Evolutionary conservation across 2,113 vertebrate genomes (phyloP).

Genomic region (Ictidomys tridecemlineatus): DNA sequence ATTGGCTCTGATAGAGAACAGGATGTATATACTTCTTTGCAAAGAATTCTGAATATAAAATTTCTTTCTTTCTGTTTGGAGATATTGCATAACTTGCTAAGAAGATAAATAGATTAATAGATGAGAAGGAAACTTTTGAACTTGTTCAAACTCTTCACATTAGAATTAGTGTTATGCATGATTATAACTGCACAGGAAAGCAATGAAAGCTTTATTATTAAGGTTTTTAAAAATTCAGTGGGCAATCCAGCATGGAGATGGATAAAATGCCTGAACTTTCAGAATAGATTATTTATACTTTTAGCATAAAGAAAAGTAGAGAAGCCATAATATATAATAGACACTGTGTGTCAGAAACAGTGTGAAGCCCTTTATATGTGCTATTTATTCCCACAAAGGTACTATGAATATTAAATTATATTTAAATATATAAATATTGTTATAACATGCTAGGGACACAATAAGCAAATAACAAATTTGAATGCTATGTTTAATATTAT

Average conservation of each 20-base stretch:
- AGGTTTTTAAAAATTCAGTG: background rate
- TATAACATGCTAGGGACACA: background rate
- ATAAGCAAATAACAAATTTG: background rate
- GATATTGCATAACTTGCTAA: background rate
- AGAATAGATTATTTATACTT: background rate
- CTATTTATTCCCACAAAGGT: background rate
- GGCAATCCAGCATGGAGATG: background rate
- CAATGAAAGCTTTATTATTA: background rate
- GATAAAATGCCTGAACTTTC: background rate
- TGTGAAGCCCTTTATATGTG: background rate
- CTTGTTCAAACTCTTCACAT: background rate
- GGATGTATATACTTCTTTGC: background rate
- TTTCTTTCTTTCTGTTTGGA: background rate
- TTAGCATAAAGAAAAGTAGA: background rate
- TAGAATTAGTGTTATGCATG: background rate
- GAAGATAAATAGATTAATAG: background rate
- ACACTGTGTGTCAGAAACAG: background rate
- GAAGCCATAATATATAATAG: background rate
- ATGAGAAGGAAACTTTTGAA: background rate
- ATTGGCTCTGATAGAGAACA: background rate
- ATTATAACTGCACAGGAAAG: background rate
- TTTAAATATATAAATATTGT: background rate
- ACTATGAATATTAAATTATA: background rate
- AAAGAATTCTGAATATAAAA: slow-evolving; percentile 10
- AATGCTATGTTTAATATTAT: background rate